These are phyloP conservation scores for Amphipoea oculea DNA, from an alignment of 2,888 invertebrate species.

Conservation along the genomic window DNA sequence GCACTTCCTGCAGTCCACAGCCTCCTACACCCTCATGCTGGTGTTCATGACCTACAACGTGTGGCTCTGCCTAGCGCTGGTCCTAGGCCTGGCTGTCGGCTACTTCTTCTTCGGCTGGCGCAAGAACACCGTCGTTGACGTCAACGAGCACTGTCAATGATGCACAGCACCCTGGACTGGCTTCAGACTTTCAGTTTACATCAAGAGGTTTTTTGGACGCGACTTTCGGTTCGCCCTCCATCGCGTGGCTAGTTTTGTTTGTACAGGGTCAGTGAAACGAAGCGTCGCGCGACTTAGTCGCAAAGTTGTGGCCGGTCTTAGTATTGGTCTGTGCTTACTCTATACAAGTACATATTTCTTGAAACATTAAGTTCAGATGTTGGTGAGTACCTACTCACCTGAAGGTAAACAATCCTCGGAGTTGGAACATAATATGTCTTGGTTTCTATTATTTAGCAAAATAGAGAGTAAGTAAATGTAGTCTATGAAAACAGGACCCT, in stretches of 20 bases:
- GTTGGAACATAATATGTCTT: neutral
- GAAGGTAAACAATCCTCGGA: neutral
- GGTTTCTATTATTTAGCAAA: neutral
- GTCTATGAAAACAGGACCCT: neutral
- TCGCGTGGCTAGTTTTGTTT: constrained; percentile 5
- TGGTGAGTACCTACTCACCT: neutral
- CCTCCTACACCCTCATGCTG: constrained; percentile 98
- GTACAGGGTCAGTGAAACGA: constrained; percentile 21
- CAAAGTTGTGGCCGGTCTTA: constrained; percentile 36
- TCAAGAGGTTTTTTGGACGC: constrained; percentile 32
- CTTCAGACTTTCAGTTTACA: constrained; percentile 35
- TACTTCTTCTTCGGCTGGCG: constrained; percentile 99
- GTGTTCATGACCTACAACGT: constrained; percentile 99
- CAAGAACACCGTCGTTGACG: constrained; percentile 96
- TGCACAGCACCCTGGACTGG: constrained; percentile 27
- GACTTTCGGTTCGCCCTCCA: constrained; percentile 1
- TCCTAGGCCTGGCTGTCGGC: constrained; percentile 96
- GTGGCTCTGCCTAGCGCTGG: constrained; percentile 97
- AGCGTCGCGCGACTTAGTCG: constrained; percentile 29
- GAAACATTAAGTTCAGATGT: constrained; percentile 33
- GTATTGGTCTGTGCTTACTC: constrained; percentile 47
- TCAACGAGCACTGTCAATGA: constrained; percentile 98
- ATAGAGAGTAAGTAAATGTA: neutral
- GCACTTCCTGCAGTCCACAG: constrained; percentile 96
- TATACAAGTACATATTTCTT: constrained; percentile 54